Percentiles rank a stretch among this genome's conserved stretches.
phyloP scores from a whole-genome alignment of 2,888 invertebrate species.

The Morinoia aosen region DNA sequence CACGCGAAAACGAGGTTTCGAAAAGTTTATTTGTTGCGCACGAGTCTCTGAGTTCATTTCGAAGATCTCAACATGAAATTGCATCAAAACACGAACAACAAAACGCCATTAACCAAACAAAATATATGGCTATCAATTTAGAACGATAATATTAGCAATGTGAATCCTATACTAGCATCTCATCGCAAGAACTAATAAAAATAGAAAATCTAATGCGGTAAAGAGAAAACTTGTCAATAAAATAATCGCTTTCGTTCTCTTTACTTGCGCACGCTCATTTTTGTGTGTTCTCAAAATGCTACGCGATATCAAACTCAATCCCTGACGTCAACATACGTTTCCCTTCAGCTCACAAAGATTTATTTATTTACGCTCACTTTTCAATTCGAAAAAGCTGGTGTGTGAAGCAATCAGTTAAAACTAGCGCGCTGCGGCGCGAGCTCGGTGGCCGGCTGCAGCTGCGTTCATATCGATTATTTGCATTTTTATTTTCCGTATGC shows the following conservation, averaged over 20 bases:
- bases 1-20: no score
- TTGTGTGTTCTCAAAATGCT: conserved; percentile 1
- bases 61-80: no score
- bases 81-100: no score
- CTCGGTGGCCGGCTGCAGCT: conserved; percentile 25
- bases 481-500: conserved; percentile 44
- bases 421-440: conserved; percentile 16
- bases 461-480: conserved; percentile 40
- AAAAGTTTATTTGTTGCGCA: no score
- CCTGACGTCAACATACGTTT: conserved; percentile 10
- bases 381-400: background rate
- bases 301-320: background rate
- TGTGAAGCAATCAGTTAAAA: conserved; percentile 48
- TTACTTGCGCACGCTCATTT: background rate
- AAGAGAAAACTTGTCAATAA: background rate
- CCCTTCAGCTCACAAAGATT: background rate
- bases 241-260: background rate
- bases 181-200: background rate
- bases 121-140: no score
- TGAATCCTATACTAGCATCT: no score
- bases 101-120: no score
- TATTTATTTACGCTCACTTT: background rate
- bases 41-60: no score
- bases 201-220: background rate
- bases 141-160: no score